Evolutionary conservation across 2,113 vertebrate genomes (phyloP).

Genomic region (Cynopterus brachyotis): DNA sequence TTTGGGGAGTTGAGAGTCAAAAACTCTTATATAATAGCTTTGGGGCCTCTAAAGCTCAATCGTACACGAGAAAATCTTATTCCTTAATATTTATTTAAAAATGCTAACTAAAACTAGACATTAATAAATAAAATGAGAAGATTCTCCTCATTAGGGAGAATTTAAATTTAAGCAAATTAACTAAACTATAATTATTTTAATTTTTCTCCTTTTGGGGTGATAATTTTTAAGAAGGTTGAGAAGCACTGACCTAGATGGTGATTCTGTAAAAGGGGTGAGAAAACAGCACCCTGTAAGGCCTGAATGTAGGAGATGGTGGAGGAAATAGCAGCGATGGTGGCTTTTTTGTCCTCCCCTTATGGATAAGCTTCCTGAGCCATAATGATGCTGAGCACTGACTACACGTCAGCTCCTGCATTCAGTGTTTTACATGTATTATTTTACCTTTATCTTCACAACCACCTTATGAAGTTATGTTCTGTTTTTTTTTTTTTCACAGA

Average conservation of each 20-base stretch:
- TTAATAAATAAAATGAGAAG: too few relatives aligned
- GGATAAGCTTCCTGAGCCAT: not conserved
- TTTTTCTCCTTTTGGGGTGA: not conserved
- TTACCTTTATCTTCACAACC: not conserved
- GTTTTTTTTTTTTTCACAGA: not conserved
- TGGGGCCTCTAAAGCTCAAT: not conserved
- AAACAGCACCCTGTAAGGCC: too few relatives aligned
- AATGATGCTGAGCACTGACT: not conserved
- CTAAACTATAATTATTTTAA: not conserved
- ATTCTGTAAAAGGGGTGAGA: not conserved
- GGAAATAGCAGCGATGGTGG: not conserved
- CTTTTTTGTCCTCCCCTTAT: not conserved
- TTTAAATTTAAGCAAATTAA: not conserved
- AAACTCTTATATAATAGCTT: not conserved
- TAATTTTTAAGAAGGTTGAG: not conserved
- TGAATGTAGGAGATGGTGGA: not conserved
- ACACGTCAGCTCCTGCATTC: not conserved
- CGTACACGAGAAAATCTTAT: not conserved
- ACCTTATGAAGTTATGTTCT: not conserved
- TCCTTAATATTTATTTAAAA: not conserved
- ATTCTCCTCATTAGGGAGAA: not conserved
- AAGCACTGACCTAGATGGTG: not conserved
- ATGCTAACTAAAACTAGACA: too few relatives aligned
- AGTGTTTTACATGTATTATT: not conserved
- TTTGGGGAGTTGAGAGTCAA: not conserved